These are phyloP conservation scores for Ferrisia virgata DNA, from an alignment of 2,888 invertebrate species.

Conservation along the genomic window DNA sequence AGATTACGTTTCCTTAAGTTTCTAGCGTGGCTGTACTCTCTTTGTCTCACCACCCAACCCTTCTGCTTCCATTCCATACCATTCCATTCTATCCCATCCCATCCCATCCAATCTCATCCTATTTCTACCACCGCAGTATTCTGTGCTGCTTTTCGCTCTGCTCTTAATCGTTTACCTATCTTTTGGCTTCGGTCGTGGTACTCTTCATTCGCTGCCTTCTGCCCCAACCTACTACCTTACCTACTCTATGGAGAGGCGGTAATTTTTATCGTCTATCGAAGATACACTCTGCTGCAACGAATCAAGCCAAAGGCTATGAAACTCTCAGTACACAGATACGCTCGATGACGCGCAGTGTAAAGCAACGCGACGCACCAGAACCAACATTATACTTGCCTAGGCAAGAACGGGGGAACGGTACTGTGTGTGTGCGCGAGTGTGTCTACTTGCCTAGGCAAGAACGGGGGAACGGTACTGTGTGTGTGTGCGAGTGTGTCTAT, in stretches of 20 bases:
- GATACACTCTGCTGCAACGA: not conserved
- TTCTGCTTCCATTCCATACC: not conserved
- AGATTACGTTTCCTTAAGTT: slow-evolving; percentile 45
- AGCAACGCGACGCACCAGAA: not conserved
- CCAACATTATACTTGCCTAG: not conserved
- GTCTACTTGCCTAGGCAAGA: not conserved
- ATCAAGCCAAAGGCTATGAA: not conserved
- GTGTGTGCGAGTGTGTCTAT: not conserved
- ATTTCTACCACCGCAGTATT: too few species aligned
- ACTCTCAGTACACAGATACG: not conserved
- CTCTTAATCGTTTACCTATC: not conserved
- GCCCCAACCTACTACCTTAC: not conserved
- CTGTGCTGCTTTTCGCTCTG: not conserved
- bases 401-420: not conserved
- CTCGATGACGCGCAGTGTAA: not conserved
- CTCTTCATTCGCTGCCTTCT: not conserved
- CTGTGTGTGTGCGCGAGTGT: too few species aligned
- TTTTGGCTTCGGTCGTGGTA: not conserved
- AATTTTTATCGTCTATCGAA: not conserved
- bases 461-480: not conserved
- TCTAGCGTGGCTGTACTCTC: slow-evolving; percentile 29
- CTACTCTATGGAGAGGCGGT: not conserved
- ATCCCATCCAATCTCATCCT: not conserved
- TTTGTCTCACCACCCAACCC: not conserved
- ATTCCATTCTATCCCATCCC: not conserved